Conservation (phyloP, 2,888 invertebrate species). For the Lymantria monacha region DNA sequence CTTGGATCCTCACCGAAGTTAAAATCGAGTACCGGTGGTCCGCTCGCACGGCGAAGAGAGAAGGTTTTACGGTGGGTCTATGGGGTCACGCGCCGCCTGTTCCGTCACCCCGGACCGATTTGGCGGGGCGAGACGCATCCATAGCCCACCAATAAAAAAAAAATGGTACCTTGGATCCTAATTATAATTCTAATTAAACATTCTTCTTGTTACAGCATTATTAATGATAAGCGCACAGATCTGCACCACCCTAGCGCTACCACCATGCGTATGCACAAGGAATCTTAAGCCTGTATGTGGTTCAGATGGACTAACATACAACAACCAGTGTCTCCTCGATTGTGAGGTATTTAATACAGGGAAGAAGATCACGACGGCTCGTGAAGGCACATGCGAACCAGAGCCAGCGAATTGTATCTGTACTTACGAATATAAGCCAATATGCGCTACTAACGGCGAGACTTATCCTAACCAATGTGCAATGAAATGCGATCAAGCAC, state of each 20-base stretch:
- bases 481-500: neutral
- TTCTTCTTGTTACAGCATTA: conserved; percentile 29
- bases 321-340: conserved; percentile 38
- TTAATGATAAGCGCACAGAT: conserved; percentile 35
- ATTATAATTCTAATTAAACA: neutral
- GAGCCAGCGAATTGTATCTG: neutral
- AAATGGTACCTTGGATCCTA: too few species aligned
- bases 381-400: neutral
- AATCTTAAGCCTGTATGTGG: conserved; percentile 29
- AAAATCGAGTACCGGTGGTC: too few species aligned
- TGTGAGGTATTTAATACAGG: conserved; percentile 25
- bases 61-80: too few species aligned
- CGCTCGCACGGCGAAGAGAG: too few species aligned
- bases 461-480: conserved; percentile 3
- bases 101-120: too few species aligned
- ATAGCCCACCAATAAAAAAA: too few species aligned
- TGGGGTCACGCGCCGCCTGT: too few species aligned
- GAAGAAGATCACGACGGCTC: neutral
- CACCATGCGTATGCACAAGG: conserved; percentile 50
- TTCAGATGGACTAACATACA: conserved; percentile 37
- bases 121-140: too few species aligned
- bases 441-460: conserved; percentile 3
- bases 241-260: conserved; percentile 31
- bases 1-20: too few species aligned
- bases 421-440: neutral